Base-by-base conservation (phyloP, 1,140 invertebrate species). In the Zaprionus inermis region DNA sequence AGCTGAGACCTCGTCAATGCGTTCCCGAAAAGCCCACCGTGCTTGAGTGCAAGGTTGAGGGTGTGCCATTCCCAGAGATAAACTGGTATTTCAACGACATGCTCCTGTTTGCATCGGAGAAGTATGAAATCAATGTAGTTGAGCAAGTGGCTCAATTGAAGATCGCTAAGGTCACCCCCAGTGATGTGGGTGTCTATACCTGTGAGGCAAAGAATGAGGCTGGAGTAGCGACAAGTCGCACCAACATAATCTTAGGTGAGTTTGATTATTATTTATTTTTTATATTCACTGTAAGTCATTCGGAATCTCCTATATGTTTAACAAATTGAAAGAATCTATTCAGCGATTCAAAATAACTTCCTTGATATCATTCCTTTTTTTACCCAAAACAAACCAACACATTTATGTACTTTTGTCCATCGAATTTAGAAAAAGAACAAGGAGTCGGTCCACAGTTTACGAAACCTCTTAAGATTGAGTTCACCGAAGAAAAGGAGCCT, bases 41-140 rank as follows among this genome's bases (percentile, higher is more conserved):
- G 38, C 94, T 97, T 28, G 93, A 94, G 54, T 96, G 95, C 82
- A 94, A 95, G 75, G 94, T 97, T 41, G 95, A 96, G 79, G 96
- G 96, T 36, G 93, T 94, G 63, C 95, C 96, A 5, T 93, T 95
- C 77, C 95, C 96, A 16, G 95, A 96, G 90, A 94, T 98, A 9
- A 95, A 95, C 79, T 99, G 98, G 98, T 97, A 95, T 78, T 95
- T 96, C 79, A 98, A 99, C 92, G 97, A 96, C 56, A 95, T 96
- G 72, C 95, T 96, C 81, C 94, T 99, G 20, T 93, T 94, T 80
- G 92, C 95, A 64, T 94, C 94, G 63, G 94, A 96, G 70, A 95
- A 96, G 78, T 95, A 94, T 78, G 92, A 94, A 60, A 95, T 96
- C 24, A 93, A 92, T 12, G 94, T 94, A 14, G 93, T 95, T 68